These are phyloP conservation scores for Orchestes rusci DNA, from an alignment of 2,888 invertebrate species.

Conservation along the genomic window DNA sequence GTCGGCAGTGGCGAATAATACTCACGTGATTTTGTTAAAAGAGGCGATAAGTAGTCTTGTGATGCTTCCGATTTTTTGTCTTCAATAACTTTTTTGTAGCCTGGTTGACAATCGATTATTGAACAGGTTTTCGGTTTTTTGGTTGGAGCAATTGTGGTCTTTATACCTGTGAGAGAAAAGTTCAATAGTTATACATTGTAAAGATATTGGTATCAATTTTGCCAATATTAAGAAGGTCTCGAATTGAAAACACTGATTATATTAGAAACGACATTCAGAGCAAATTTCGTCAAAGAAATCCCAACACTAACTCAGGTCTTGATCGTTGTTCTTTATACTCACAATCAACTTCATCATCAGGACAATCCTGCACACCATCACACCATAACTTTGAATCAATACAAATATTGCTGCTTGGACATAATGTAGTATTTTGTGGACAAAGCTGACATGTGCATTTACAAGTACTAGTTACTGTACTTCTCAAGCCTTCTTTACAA, in stretches of 20 bases:
- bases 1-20: no score
- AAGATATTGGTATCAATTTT: no score
- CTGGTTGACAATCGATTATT: slow-evolving; percentile 37
- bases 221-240: no score
- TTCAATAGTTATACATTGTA: no score
- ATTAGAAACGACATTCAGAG: no score
- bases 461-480: slow-evolving; percentile 56
- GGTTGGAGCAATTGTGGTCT: slow-evolving; percentile 10
- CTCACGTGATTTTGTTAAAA: slow-evolving; percentile 40
- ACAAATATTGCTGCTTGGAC: slow-evolving; percentile 68
- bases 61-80: slow-evolving; percentile 32
- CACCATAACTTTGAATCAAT: slow-evolving; percentile 68
- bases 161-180: no score
- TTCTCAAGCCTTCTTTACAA: slow-evolving; percentile 54
- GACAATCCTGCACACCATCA: slow-evolving; percentile 72
- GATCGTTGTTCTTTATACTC: no score
- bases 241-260: no score
- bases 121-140: slow-evolving; percentile 40
- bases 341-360: slow-evolving; percentile 73
- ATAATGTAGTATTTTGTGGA: slow-evolving; percentile 56
- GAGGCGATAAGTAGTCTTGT: slow-evolving; percentile 42
- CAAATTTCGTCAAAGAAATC: no score
- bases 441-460: slow-evolving; percentile 70
- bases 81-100: slow-evolving; percentile 39
- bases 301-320: no score